These are phyloP conservation scores for Tretioscincus oriximinensis DNA, from an alignment of 2,113 vertebrate genomes.

Conservation along the genomic window DNA sequence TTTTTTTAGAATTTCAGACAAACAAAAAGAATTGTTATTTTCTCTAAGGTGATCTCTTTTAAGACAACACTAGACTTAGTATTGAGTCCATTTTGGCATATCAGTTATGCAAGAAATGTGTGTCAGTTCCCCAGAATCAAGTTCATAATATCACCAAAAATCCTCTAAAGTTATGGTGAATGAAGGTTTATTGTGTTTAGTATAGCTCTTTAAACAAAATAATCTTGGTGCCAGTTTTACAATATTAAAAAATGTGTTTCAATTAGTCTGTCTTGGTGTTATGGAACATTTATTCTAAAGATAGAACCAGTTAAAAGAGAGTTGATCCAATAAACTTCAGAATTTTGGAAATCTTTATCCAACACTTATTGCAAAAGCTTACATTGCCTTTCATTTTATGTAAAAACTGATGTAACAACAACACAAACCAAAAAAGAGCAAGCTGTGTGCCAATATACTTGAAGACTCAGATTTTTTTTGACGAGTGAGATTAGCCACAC, in stretches of 20 bases:
- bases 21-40: constrained; percentile 64
- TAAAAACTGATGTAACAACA: constrained; percentile 28
- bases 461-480: constrained; percentile 51
- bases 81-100: constrained; percentile 56
- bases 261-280: constrained; percentile 57
- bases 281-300: constrained; percentile 51
- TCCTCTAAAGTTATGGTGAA: constrained; percentile 38
- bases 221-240: constrained; percentile 55
- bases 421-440: constrained; percentile 6
- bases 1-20: constrained; percentile 59
- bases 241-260: constrained; percentile 44
- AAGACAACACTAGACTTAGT: constrained; percentile 68
- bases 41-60: constrained; percentile 70
- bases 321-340: constrained; percentile 1
- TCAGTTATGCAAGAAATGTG: constrained; percentile 59
- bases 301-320: constrained; percentile 22
- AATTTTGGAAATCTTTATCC: constrained; percentile 33
- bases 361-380: constrained; percentile 9
- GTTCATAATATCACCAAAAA: constrained; percentile 52
- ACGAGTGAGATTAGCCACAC: constrained; percentile 49
- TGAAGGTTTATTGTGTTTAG: constrained; percentile 51
- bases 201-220: constrained; percentile 28
- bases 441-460: constrained; percentile 36
- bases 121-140: constrained; percentile 51
- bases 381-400: constrained; percentile 47